Evolutionary conservation across 2,888 invertebrate species (phyloP).

Genomic region (Drosophila demipolita): DNA sequence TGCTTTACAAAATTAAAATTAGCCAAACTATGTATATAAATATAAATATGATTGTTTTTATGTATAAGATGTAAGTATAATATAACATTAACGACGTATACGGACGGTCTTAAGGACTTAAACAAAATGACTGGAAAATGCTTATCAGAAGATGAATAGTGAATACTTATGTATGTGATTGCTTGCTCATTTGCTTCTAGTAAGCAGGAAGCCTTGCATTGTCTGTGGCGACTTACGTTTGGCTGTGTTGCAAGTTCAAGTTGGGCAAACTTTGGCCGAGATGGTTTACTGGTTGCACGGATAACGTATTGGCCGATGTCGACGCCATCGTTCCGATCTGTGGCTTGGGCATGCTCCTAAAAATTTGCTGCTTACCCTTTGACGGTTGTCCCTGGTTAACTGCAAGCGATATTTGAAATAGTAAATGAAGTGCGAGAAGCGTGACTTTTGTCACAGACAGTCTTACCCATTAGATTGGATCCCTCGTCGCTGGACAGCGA

Average conservation of each 20-base stretch:
- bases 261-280: slow-evolving; percentile 94
- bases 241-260: slow-evolving; percentile 86
- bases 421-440: neutral
- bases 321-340: slow-evolving; percentile 70
- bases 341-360: slow-evolving; percentile 84
- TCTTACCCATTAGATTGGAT: slow-evolving; percentile 67
- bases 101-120: slow-evolving; percentile 53
- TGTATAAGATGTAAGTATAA: slow-evolving; percentile 39
- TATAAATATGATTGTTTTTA: slow-evolving; percentile 46
- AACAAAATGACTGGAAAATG: slow-evolving; percentile 59
- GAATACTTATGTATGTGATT: slow-evolving; percentile 38
- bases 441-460: neutral
- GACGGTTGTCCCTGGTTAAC: slow-evolving; percentile 63
- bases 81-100: slow-evolving; percentile 59
- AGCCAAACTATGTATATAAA: slow-evolving; percentile 38
- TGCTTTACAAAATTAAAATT: slow-evolving; percentile 53
- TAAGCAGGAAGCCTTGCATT: slow-evolving; percentile 43
- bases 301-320: slow-evolving; percentile 89
- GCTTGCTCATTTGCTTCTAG: slow-evolving; percentile 43
- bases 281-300: slow-evolving; percentile 89
- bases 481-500: slow-evolving; percentile 89
- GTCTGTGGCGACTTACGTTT: slow-evolving; percentile 81
- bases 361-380: slow-evolving; percentile 75
- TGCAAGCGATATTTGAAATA: slow-evolving; percentile 7
- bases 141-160: slow-evolving; percentile 49